A percentile compares a stretch with the other conserved stretches of the same genome.
Evolutionary conservation across 64 coral and sea anemone species (phyloP).

Genomic region (Astreopora myriophthalma): DNA sequence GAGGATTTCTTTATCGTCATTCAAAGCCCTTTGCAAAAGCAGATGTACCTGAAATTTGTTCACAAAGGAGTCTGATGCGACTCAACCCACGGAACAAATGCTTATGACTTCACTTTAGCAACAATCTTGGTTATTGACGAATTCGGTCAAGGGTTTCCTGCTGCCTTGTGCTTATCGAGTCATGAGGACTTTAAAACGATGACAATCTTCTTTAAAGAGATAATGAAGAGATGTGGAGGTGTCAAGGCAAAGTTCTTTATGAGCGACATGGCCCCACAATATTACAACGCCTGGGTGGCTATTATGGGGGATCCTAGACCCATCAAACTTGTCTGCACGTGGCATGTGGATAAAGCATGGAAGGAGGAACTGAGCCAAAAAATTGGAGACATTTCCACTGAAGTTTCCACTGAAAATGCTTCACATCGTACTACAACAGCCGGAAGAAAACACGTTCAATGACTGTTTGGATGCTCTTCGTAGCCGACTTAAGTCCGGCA

Average conservation of each 20-base stretch:
- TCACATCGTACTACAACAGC: slow-evolving; percentile 48
- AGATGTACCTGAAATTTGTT: slow-evolving; percentile 45
- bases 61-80: slow-evolving; percentile 68
- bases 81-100: slow-evolving; percentile 69
- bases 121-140: slow-evolving; percentile 50
- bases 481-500: not conserved
- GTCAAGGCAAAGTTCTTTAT: slow-evolving; percentile 6
- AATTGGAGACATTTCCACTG: slow-evolving; percentile 1
- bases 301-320: slow-evolving; percentile 16
- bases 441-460: not conserved
- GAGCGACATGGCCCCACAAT: slow-evolving; percentile 57
- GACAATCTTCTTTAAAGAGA: slow-evolving; percentile 47
- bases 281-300: slow-evolving; percentile 63
- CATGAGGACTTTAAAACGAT: slow-evolving; percentile 75
- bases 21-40: slow-evolving; percentile 52
- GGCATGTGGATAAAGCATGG: slow-evolving; percentile 60
- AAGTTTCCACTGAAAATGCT: slow-evolving; percentile 68
- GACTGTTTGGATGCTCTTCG: not conserved
- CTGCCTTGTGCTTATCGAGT: slow-evolving; percentile 53
- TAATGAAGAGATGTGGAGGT: slow-evolving; percentile 26
- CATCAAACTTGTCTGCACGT: slow-evolving; percentile 60
- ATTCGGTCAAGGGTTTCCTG: slow-evolving; percentile 60
- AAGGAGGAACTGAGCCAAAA: slow-evolving; percentile 38
- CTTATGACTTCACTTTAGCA: slow-evolving; percentile 49
- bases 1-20: slow-evolving; percentile 67